Conservation (phyloP, 2,888 invertebrate genomes). For the Folsomia candida region DNA sequence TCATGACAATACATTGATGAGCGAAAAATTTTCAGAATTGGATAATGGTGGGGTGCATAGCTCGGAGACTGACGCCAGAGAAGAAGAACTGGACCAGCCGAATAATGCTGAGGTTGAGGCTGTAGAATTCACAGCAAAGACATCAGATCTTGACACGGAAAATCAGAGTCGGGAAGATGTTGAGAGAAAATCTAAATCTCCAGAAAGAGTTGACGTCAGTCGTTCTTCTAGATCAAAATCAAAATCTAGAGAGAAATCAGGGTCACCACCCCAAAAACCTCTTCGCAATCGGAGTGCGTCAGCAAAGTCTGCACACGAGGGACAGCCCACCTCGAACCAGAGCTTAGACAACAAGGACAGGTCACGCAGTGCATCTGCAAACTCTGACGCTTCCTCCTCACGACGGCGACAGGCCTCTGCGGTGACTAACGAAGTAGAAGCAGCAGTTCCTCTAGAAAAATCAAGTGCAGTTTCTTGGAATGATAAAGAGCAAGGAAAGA, state of each 20-base stretch:
- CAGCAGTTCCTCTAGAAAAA: conserved; percentile 33
- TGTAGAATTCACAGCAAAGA: conserved; percentile 22
- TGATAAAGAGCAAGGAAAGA: conserved; percentile 25
- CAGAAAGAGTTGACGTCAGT: neutral
- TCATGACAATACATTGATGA: conserved; percentile 30
- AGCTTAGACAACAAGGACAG: neutral
- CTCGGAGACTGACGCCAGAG: conserved; percentile 36
- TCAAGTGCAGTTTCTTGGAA: conserved; percentile 35
- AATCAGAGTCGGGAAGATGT: neutral
- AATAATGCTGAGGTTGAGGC: neutral
- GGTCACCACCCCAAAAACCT: neutral
- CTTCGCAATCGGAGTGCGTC: neutral
- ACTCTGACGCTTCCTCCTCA: neutral
- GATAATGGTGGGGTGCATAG: conserved; percentile 34
- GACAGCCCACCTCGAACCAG: neutral
- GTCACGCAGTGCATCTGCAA: conserved; percentile 4
- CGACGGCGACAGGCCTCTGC: neutral
- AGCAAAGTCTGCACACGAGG: neutral
- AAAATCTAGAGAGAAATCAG: conserved; percentile 27
- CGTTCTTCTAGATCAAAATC: conserved; percentile 14
- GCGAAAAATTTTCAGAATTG: conserved; percentile 37
- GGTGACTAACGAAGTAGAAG: no score
- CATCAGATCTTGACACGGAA: conserved; percentile 20
- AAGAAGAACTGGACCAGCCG: conserved; percentile 27
- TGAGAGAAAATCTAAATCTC: neutral